A percentile compares a stretch with the other conserved stretches of the same genome.
Conservation (phyloP, 1,140 invertebrate genomes). For the Chionoecetes opilio region DNA sequence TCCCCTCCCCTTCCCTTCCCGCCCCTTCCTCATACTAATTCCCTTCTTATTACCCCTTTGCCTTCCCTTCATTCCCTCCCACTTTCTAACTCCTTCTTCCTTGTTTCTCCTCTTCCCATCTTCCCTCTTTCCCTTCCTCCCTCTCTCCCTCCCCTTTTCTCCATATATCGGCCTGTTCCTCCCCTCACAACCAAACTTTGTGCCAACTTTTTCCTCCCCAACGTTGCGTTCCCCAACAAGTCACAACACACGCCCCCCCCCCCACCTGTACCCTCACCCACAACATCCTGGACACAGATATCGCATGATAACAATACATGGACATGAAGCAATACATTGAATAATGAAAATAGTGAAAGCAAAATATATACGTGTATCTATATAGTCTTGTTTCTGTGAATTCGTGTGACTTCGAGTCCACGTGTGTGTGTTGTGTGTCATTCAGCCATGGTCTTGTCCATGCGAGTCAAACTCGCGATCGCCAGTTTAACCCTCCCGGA, state of each 20-base stretch:
- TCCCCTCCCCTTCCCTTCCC: not conserved
- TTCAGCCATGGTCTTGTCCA: no score
- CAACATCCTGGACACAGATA: constrained; percentile 9
- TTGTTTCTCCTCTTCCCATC: not conserved
- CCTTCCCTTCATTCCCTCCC: no score
- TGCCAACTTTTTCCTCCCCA: not conserved
- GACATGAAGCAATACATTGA: not conserved
- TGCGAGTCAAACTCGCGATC: no score
- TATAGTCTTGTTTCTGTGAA: not conserved
- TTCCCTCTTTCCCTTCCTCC: not conserved
- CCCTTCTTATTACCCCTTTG: no score
- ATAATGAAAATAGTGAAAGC: constrained; percentile 11
- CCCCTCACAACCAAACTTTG: not conserved
- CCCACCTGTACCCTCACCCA: not conserved
- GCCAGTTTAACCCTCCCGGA: no score
- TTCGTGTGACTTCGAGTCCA: no score
- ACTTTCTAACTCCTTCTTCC: no score
- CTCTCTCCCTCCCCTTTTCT: not conserved
- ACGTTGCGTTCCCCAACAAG: not conserved
- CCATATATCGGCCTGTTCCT: not conserved
- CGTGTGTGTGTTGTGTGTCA: no score
- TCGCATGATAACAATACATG: not conserved
- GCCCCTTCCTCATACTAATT: no score
- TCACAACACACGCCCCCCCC: not conserved
- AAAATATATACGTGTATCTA: not conserved